phyloP scores from a whole-genome alignment of 2,113 vertebrate species.

The Panurus biarmicus region DNA sequence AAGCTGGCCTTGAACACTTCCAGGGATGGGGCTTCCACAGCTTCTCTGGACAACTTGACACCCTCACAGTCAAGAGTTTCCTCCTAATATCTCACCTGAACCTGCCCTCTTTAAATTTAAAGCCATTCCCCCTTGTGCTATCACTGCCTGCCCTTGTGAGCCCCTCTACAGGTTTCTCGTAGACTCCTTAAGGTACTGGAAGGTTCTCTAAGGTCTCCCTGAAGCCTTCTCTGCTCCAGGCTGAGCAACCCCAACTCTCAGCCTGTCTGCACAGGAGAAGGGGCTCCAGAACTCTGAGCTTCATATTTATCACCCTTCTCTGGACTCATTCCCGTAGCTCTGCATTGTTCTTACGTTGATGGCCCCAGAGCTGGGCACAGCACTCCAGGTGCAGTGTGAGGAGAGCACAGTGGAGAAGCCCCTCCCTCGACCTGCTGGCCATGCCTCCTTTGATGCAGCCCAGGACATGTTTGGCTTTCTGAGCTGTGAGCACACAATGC shows the following conservation, averaged over 20 bases:
- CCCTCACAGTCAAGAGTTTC: neutral
- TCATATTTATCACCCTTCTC: neutral
- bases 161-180: neutral
- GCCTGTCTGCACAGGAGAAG: neutral
- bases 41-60: neutral
- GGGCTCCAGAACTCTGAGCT: neutral
- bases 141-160: neutral
- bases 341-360: neutral
- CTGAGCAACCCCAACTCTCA: neutral
- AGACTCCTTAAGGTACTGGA: neutral
- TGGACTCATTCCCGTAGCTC: neutral
- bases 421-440: neutral
- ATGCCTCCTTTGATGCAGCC: neutral
- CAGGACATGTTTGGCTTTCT: neutral
- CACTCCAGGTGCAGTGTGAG: no score
- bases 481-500: neutral
- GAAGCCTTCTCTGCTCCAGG: neutral
- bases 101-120: neutral
- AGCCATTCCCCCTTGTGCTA: neutral
- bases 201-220: neutral
- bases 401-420: neutral
- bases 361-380: no score
- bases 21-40: neutral
- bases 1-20: neutral
- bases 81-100: neutral